Evolutionary conservation across 2,113 vertebrate species (phyloP).

Genomic region (Hydrochoerus hydrochaeris): DNA sequence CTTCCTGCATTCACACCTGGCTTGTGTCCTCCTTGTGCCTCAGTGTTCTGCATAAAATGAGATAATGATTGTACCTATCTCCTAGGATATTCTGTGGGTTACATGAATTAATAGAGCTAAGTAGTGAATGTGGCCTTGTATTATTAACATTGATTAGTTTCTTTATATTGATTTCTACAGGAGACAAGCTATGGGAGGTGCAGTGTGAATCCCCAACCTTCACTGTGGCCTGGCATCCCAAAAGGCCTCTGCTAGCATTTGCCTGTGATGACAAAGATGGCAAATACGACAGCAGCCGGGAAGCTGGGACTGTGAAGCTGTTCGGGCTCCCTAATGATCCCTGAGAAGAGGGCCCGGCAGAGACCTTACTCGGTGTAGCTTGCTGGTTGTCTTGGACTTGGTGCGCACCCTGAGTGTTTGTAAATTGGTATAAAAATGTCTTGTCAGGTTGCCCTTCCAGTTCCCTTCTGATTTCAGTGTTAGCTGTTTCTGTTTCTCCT

Average conservation of each 20-base stretch:
- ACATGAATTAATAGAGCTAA: not conserved
- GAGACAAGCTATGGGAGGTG: conserved; percentile 99
- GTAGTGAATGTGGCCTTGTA: not conserved
- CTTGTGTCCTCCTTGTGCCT: not conserved
- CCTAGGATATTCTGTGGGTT: not conserved
- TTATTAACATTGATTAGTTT: conserved; percentile 20
- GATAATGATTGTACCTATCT: not conserved
- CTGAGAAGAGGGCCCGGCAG: conserved; percentile 81
- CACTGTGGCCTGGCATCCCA: conserved; percentile 99
- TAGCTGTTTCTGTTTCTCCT: not conserved
- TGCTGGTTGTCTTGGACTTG: not conserved
- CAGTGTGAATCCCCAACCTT: conserved; percentile 99
- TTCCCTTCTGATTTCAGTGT: not conserved
- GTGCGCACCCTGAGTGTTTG: not conserved
- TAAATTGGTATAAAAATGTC: not conserved
- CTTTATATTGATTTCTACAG: conserved; percentile 82
- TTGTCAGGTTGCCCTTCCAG: not conserved
- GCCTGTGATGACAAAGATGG: conserved; percentile 99
- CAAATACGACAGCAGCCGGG: conserved; percentile 98
- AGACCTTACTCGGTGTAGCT: not conserved
- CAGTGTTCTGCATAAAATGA: not conserved
- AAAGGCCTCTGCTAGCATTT: conserved; percentile 95
- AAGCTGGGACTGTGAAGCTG: conserved; percentile 98
- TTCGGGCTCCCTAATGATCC: conserved; percentile 98
- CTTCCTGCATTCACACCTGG: not conserved